phyloP scores from a whole-genome alignment of 2,888 invertebrate genomes.

The Clitarchus hookeri region DNA sequence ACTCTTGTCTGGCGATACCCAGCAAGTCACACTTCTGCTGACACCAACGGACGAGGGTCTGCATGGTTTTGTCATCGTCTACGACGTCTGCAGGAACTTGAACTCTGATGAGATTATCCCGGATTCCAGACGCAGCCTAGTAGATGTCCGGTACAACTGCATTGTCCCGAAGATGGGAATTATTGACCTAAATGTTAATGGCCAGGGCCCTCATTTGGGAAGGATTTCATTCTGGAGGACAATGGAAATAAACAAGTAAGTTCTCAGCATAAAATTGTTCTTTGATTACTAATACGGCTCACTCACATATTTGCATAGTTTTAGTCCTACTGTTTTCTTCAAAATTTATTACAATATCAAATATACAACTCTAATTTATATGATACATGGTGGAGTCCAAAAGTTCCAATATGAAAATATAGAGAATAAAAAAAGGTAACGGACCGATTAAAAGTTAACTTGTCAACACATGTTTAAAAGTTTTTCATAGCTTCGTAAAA shows the following conservation, averaged over 20 bases:
- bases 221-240: not conserved
- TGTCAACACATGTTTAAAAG: no score
- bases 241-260: conserved; percentile 6
- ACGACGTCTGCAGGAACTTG: not conserved
- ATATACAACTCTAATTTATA: no score
- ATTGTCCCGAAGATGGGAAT: not conserved
- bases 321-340: no score
- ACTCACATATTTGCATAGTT: no score
- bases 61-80: not conserved
- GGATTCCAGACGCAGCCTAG: not conserved
- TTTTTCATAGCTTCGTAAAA: no score
- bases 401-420: no score
- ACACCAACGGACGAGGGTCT: not conserved
- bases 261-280: not conserved
- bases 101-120: not conserved
- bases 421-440: no score
- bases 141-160: not conserved
- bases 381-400: no score
- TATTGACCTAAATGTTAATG: not conserved
- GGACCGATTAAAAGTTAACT: no score
- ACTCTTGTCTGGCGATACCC: not conserved
- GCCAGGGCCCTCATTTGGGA: not conserved
- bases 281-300: no score
- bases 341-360: no score
- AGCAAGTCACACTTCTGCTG: not conserved